Evolutionary conservation across 2,888 invertebrate genomes (phyloP).

Genomic region (Ecdyonurus torrentis): DNA sequence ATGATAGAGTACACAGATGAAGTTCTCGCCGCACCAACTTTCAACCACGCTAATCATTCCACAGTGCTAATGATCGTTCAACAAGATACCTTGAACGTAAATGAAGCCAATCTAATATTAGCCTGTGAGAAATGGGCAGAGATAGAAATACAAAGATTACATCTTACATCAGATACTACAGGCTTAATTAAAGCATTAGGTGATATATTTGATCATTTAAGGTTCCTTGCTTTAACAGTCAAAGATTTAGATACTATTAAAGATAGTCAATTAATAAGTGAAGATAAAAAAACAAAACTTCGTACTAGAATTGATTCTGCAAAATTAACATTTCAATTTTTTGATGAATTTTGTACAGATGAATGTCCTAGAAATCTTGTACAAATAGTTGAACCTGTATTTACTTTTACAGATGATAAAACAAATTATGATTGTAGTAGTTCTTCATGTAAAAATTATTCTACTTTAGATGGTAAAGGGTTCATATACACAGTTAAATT

Average conservation of each 20-base stretch:
- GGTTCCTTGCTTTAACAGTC: background rate
- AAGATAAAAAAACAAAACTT: background rate
- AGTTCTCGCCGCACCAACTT: background rate
- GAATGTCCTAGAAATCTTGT: background rate
- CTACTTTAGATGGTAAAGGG: too few relatives aligned
- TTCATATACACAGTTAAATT: too few relatives aligned
- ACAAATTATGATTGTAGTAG: too few relatives aligned
- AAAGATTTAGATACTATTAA: background rate
- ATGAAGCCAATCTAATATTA: background rate
- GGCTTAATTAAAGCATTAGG: background rate
- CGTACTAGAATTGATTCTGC: background rate
- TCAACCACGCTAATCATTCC: background rate
- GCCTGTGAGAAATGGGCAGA: background rate
- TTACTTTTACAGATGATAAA: background rate
- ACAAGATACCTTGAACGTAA: background rate
- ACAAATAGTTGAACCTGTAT: background rate
- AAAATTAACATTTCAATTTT: background rate
- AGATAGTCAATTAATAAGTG: background rate
- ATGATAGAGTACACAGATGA: background rate
- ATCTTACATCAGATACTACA: background rate
- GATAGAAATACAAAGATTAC: background rate
- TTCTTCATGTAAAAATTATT: too few relatives aligned
- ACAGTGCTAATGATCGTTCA: background rate
- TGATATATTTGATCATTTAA: background rate
- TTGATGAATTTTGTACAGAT: background rate